A percentile compares a stretch with the other conserved stretches of the same genome.
These are phyloP conservation scores for Lycaon pictus DNA, from an alignment of 2,113 vertebrate species.

Conservation along the genomic window DNA sequence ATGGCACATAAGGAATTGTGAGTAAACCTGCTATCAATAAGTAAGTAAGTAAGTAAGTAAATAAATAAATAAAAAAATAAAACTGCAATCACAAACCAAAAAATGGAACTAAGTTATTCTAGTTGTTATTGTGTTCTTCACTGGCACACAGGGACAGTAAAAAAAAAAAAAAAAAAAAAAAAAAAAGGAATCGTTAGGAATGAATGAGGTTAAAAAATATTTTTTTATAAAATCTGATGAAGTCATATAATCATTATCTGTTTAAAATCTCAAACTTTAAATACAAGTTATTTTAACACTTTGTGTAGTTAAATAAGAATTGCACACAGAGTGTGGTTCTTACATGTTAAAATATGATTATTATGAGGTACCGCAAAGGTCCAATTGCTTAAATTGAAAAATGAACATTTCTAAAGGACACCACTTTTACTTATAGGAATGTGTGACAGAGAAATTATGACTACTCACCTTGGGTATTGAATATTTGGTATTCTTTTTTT, in stretches of 20 bases:
- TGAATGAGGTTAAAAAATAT: neutral
- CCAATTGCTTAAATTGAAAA: neutral
- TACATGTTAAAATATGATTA: neutral
- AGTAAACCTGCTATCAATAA: neutral
- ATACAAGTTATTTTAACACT: neutral
- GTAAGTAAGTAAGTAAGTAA: no score
- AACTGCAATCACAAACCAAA: neutral
- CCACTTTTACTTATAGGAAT: neutral
- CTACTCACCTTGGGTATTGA: neutral
- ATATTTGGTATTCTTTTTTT: neutral
- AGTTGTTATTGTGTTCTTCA: neutral
- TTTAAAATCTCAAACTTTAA: neutral
- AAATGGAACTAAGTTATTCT: neutral
- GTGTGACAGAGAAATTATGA: neutral
- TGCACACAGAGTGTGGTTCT: neutral
- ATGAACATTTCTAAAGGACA: neutral
- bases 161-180: neutral
- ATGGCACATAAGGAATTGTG: neutral
- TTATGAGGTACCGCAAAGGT: neutral
- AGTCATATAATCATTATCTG: neutral
- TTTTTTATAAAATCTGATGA: neutral
- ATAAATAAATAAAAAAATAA: no score
- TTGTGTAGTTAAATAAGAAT: neutral
- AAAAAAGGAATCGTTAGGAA: neutral
- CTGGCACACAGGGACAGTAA: rapidly evolving